Base-by-base conservation (phyloP, 2,888 invertebrate species). In the Eupithecia centaureata region DNA sequence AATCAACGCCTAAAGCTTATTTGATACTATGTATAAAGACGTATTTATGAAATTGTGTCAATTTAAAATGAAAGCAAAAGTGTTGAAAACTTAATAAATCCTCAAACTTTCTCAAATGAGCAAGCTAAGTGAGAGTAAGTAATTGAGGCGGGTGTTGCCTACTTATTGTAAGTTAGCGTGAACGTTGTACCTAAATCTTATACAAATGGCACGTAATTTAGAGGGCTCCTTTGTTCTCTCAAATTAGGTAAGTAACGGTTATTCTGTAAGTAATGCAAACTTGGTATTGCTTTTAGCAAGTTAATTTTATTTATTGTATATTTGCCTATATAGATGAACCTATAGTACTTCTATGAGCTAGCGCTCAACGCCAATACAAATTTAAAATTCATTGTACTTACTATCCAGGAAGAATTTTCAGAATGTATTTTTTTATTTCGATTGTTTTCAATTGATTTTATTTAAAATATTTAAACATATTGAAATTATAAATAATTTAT, bases 131-230 rank as follows among this genome's bases (percentile, higher is more conserved):
- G 42, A 35, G 60, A 15, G 33, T 59, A 51, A 47, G 30, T 59
- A 56, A 67, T 65, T 63, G 32, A 52, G 62, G 38, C 51, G 51
- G 35, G 58, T 66, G 59, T 65, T 63, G 64, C 27, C 57, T 32
- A 27, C 42, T 65, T 65, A 54, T 60, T 62, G 18, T 54, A 35
- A 33, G 8, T 33, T 33, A 62, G n/a, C 35, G 52, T 54, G 47
- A 63, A 52, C 35, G 56, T 35, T 57, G 25, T 47, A 7, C 56
- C 27, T 61, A 59, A 58, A 59, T 59, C 56, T 68, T 30, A 58
- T 30, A 42, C 35, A 65, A 65, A 47, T 66, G 63, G 56, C 32
- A 57, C 59, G 28, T 56, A 30, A 67, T 64, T 59, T 28, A 33
- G 13, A 47, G 33, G 25, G 18, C 15, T 28, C 56, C 56, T 28